Conservation (phyloP, 2,797 vertebrate genomes). For the Sebastes cheni region DNA sequence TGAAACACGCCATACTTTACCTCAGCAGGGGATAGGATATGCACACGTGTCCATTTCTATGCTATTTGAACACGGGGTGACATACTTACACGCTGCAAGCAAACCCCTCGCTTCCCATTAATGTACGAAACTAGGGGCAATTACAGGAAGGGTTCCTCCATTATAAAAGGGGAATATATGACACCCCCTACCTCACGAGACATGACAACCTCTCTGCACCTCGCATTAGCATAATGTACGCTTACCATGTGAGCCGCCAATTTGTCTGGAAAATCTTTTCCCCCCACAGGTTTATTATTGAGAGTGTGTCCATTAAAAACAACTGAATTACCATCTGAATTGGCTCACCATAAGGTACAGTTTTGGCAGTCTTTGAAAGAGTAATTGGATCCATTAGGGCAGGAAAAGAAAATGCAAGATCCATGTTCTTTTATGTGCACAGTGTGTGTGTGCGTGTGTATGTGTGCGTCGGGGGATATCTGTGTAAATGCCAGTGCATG, state of each 20-base stretch:
- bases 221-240: constrained; percentile 78
- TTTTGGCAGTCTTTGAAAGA: constrained; percentile 70
- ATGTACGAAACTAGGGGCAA: constrained; percentile 60
- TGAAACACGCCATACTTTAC: constrained; percentile 6
- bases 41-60: constrained; percentile 12
- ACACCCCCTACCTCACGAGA: constrained; percentile 55
- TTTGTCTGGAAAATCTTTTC: constrained; percentile 76
- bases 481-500: constrained; percentile 30
- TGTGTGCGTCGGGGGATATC: not conserved
- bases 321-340: constrained; percentile 82
- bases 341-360: constrained; percentile 64
- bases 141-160: constrained; percentile 59
- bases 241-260: constrained; percentile 69
- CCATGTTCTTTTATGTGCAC: constrained; percentile 48
- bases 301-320: constrained; percentile 79
- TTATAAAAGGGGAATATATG: constrained; percentile 55
- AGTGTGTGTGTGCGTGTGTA: not conserved
- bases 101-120: constrained; percentile 56
- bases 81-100: constrained; percentile 27
- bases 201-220: constrained; percentile 57
- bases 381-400: constrained; percentile 82
- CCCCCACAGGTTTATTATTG: constrained; percentile 77
- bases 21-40: constrained; percentile 12
- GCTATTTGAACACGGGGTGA: constrained; percentile 47
- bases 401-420: constrained; percentile 47